phyloP scores from a whole-genome alignment of 2,797 vertebrate species.

The Cetoscarus ocellatus region DNA sequence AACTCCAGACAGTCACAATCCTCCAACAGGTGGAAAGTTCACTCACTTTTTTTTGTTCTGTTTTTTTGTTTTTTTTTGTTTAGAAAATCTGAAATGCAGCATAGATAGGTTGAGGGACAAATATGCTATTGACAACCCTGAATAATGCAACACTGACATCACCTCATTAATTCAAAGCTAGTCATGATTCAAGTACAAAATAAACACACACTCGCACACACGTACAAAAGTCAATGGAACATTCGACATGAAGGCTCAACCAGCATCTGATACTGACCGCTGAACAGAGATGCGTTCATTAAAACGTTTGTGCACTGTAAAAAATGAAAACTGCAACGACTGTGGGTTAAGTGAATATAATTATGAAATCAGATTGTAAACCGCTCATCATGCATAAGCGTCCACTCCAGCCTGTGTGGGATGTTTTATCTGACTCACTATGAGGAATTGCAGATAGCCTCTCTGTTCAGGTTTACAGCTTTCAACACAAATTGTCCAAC shows the following conservation, averaged over 20 bases:
- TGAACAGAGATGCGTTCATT: constrained; percentile 3
- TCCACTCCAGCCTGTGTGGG: constrained; percentile 30
- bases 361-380: constrained; percentile 36
- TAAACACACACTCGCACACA: constrained; percentile 22
- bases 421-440: constrained; percentile 10
- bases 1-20: constrained; percentile 54
- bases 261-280: constrained; percentile 44
- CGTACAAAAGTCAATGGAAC: constrained; percentile 41
- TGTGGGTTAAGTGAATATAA: neutral
- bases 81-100: constrained; percentile 75
- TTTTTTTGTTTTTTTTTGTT: constrained; percentile 27
- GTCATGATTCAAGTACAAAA: constrained; percentile 79
- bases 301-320: constrained; percentile 15
- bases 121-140: constrained; percentile 65
- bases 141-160: constrained; percentile 72
- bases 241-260: constrained; percentile 53
- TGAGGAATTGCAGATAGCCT: neutral
- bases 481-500: constrained; percentile 24
- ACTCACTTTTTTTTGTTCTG: constrained; percentile 36
- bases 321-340: constrained; percentile 16
- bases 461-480: neutral
- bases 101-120: constrained; percentile 64
- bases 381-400: constrained; percentile 44
- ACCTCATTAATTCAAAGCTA: constrained; percentile 70
- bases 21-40: constrained; percentile 52